Base-by-base conservation (phyloP, 2,113 vertebrate species). In the Helogale parvula region DNA sequence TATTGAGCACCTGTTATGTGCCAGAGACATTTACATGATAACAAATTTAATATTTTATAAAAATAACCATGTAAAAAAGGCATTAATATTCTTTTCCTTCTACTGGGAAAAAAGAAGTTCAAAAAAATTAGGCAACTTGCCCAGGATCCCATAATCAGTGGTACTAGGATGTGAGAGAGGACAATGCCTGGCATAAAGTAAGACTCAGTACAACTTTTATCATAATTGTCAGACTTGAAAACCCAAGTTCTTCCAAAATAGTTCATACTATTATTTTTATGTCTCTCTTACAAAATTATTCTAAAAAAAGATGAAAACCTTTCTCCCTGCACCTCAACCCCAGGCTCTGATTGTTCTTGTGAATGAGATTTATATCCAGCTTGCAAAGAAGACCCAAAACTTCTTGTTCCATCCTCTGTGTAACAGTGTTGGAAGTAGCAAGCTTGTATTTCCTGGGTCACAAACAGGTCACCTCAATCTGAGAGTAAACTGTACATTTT, bases 31-130 rank as follows among this genome's bases (percentile, higher is more conserved):
- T 90, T 54, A 50, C 41, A 45, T 71, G 52, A 66, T 65, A 77
- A 54, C 23, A 80, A 92, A 95, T 85, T 84, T 79, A 71, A 85
- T 83, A 41, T 86, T 93, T 91, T 83, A 88, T 23, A 79, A 66
- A 92, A 90, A 91, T 63, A 97, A 66, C 31, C 2, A 5, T 47
- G 38, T 5, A 25, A 90, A 90, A 86, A 54, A 35, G 13, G 1
- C 25, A 60, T 41, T 68, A 90, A 47, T 29, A 54, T 81, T 85
- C 25, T n/a, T 60, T 38, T 35, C 25, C 60, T 92, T 88, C 79
- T 69, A 38, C 29, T 45, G 1, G 7, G 15, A 45, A 79, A 50
- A 90, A n/a, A 47, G 72, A 79, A 65, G n/a, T n/a, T 66, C 29
- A 89, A 81, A 83, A 31, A 92, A 94, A 65, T 81, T 31, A 68